Evolutionary conservation across 1,140 invertebrate genomes (phyloP).

Genomic region (Drosophila rhopaloa): DNA sequence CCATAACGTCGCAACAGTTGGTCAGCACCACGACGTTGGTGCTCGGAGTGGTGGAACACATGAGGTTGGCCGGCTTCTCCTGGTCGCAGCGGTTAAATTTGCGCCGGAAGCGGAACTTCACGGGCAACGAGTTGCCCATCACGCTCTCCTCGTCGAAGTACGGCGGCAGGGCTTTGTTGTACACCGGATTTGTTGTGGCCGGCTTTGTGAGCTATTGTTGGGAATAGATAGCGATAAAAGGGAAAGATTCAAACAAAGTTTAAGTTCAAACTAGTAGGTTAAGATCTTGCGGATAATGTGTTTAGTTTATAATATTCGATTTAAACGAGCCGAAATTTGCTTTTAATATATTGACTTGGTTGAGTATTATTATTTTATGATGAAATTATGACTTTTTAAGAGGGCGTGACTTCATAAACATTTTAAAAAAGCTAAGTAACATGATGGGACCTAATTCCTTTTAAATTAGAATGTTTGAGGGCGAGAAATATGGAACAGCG

Average conservation of each 20-base stretch:
- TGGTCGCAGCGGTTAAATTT: constrained; percentile 47
- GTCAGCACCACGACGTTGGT: constrained; percentile 68
- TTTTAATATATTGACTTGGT: no score
- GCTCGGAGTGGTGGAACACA: constrained; percentile 50
- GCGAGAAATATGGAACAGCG: background rate
- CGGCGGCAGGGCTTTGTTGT: constrained; percentile 1
- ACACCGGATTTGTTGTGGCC: constrained; percentile 47
- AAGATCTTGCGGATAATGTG: no score
- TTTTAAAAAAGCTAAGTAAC: no score
- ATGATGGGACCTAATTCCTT: no score
- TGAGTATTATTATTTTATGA: no score
- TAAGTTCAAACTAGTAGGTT: background rate
- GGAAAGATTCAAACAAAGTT: no score
- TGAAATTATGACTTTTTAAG: no score
- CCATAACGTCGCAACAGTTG: constrained; percentile 64
- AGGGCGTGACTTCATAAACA: no score
- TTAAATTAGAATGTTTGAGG: no score
- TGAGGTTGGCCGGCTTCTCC: constrained; percentile 39
- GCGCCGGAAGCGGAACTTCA: constrained; percentile 64
- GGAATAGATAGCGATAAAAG: background rate
- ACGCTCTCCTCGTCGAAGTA: constrained; percentile 75
- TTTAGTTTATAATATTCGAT: no score
- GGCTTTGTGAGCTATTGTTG: constrained; percentile 53
- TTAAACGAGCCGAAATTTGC: no score
- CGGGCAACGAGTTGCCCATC: constrained; percentile 58